These are phyloP conservation scores for Tetrao urogallus DNA, from an alignment of 2,113 vertebrate genomes.

Conservation along the genomic window DNA sequence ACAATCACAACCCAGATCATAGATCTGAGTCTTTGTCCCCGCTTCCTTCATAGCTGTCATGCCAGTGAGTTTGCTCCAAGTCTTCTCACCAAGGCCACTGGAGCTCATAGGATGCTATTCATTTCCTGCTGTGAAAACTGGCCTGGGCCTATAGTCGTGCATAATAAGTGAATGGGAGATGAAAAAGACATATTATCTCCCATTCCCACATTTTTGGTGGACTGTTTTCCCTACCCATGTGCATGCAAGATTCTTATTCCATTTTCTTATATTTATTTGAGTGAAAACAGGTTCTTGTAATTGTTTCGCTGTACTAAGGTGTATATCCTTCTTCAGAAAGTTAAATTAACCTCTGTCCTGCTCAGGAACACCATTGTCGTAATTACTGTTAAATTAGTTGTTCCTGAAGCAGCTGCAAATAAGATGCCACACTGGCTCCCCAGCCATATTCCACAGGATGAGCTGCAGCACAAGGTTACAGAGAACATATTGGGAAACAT, in stretches of 20 bases:
- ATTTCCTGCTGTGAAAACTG: conserved; percentile 36
- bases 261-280: conserved; percentile 27
- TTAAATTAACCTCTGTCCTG: conserved; percentile 41
- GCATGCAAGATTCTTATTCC: conserved; percentile 55
- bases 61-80: not conserved
- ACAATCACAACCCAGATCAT: not conserved
- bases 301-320: conserved; percentile 37
- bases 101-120: conserved; percentile 17
- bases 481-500: not conserved
- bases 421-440: not conserved
- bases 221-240: conserved; percentile 33
- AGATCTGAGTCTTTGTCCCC: not conserved
- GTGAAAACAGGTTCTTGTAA: not conserved
- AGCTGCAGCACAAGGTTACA: not conserved
- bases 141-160: not conserved
- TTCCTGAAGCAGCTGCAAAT: conserved; percentile 50
- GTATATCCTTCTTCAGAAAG: not conserved
- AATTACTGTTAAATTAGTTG: conserved; percentile 25
- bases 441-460: not conserved
- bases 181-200: not conserved
- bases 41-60: not conserved
- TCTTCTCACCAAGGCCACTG: not conserved
- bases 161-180: conserved; percentile 34
- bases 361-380: conserved; percentile 29
- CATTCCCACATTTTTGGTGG: conserved; percentile 12